Evolutionary conservation across 2,113 vertebrate genomes (phyloP), one percentile per base, ranked within the genome.

Genomic region (Corapipo altera): DNA sequence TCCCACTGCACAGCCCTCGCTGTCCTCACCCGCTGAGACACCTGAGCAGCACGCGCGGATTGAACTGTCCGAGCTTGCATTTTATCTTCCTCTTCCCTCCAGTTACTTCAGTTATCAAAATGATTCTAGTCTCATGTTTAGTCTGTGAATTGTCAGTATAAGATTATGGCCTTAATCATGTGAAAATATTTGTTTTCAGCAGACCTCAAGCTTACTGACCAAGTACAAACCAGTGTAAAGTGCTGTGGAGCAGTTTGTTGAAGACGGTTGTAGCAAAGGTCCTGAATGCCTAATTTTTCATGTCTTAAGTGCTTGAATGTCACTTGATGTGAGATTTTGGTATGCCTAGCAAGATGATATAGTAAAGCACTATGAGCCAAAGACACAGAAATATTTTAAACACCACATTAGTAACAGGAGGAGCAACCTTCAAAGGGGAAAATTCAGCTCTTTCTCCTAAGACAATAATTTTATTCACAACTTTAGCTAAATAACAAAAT

Each of bases 351-450:
- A 48, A 75, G 79, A 23, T 33, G 65, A 80, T 64, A 33, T 69
- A 71, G 74, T 91, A 80, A 96, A 96, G 92, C 84, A 93, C 73
- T 91, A 8, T 52, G 65, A 93, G 91, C 94, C 89, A 96, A 95
- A 96, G 91, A 89, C 30, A 49, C 57, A 49, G 24, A 59, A 89
- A 18, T 85, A 33, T 95, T 91, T 91, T 51, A 43, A 88, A 64
- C 86, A 41, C 30, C 41, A 66, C 28, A 44, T 24, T 37, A 76
- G 62, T 70, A 71, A 44, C 21, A 58, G 26, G n/a, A 84, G n/a
- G 43, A 72, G 8, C 12, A 5, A 32, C 41, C 46, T 87, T 75
- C 30, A 81, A 37, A 77, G 52, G 54, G 80, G n/a, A 52, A 70
- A 39, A 73, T 65, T 5, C 58, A 65, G 10, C 37, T 66, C 64